Evolutionary conservation across 1,140 invertebrate species (phyloP), one percentile per base, ranked within the genome.

Genomic region (Lepidurus couesii): DNA sequence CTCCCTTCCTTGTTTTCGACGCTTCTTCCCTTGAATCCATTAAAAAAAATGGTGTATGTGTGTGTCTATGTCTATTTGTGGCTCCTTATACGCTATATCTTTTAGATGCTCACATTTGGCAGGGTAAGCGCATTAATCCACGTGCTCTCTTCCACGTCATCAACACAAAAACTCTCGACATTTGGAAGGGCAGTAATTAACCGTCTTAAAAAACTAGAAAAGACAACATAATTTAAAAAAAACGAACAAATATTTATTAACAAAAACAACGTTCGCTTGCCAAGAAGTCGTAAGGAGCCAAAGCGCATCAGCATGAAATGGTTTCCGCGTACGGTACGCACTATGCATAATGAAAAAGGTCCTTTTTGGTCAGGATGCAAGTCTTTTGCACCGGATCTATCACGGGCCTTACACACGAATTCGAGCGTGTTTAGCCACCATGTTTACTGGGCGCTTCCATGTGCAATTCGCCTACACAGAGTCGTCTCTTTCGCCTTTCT

Each of bases 401-500:
- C 53, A 65, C 53, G 53, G 6, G 53, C 13, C 53, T 65, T 65
- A 13, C n/a, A 65, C 53, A 65, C n/a, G 53, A 65, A 65, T 65
- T 65, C 53, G 53, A 65, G 53, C 53, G 53, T 65, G 53, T 65
- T 65, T 65, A 65, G 53, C 53, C 53, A 65, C 21, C 53, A 65
- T 65, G 53, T 65, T 65, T 21, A 34, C 34, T 34, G 53, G 21
- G 21, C 53, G 13, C 53, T 65, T 0, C 21, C 21, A 65, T 13
- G 16, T 65, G 21, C 53, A 16, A 65, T 65, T 65, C 53, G 53
- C 53, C 53, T 65, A 21, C 53, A 65, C 53, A 65, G 53, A 65
- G 16, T 65, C 53, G 21, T 65, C 21, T 65, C 53, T 65, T n/a
- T 65, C 53, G 53, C n/a, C 16, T 13, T n/a, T 65, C 21, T n/a